These are phyloP conservation scores for Deroptyus accipitrinus DNA, from an alignment of 2,113 vertebrate genomes.

Conservation along the genomic window DNA sequence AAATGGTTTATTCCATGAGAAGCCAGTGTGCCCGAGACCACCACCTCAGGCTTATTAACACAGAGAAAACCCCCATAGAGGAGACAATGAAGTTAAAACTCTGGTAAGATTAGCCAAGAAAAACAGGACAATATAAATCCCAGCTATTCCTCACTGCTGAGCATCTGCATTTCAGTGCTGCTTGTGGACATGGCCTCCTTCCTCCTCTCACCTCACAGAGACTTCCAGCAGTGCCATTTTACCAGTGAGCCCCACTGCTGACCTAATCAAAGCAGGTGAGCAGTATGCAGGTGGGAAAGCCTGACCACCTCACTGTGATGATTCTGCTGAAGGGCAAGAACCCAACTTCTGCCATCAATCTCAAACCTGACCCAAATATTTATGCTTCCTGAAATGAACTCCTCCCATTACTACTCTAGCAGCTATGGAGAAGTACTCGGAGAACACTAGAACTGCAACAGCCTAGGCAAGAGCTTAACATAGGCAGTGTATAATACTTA, in stretches of 20 bases:
- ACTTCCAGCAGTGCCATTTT: background rate
- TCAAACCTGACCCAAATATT: background rate
- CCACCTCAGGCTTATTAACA: background rate
- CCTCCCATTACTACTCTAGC: background rate
- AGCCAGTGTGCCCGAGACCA: background rate
- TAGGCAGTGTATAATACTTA: background rate
- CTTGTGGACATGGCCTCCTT: background rate
- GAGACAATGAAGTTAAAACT: background rate
- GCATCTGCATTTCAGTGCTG: background rate
- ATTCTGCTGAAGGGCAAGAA: background rate
- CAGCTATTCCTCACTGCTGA: background rate
- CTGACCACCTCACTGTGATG: background rate
- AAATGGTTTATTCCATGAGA: background rate
- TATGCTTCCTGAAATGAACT: background rate
- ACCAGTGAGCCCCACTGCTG: background rate
- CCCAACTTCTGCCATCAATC: background rate
- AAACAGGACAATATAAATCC: background rate
- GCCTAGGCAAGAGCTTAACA: background rate
- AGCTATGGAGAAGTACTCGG: background rate
- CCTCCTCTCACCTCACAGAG: background rate
- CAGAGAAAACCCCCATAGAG: background rate
- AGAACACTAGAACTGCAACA: background rate
- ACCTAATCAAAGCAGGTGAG: background rate
- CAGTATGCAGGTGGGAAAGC: background rate
- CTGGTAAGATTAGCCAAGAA: background rate